Conservation (phyloP, 2,888 invertebrate genomes). For the Parasteatoda lunata region DNA sequence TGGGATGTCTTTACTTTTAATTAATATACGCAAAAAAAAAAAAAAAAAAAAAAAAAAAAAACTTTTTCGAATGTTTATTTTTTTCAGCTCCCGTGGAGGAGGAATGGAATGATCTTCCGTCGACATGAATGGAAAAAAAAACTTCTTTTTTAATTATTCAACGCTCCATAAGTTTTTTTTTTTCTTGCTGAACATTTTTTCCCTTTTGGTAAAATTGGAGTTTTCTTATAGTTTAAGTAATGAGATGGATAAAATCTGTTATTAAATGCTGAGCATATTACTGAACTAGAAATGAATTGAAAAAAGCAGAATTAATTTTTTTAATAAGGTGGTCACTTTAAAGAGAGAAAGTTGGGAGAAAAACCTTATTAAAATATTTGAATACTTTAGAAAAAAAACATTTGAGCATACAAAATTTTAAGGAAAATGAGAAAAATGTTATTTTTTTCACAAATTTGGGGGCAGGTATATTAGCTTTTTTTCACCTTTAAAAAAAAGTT, state of each 20-base stretch:
- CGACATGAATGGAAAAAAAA: slow-evolving; percentile 17
- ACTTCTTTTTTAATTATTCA: slow-evolving; percentile 62
- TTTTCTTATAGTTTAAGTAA: slow-evolving; percentile 65
- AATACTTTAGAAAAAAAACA: slow-evolving; percentile 16
- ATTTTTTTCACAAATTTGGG: not conserved
- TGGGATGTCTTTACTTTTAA: slow-evolving; percentile 67
- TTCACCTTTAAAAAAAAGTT: not conserved
- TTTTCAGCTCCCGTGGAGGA: slow-evolving; percentile 43
- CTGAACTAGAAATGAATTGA: slow-evolving; percentile 51
- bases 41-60: no score
- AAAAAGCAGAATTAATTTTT: slow-evolving; percentile 40
- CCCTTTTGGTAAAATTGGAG: slow-evolving; percentile 40
- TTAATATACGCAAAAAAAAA: slow-evolving; percentile 63
- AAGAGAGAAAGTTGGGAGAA: slow-evolving; percentile 31
- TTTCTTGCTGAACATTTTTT: not conserved
- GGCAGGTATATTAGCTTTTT: not conserved
- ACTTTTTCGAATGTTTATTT: slow-evolving; percentile 65
- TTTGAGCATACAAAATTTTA: not conserved
- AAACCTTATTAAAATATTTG: slow-evolving; percentile 55
- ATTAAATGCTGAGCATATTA: slow-evolving; percentile 64
- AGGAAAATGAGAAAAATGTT: not conserved
- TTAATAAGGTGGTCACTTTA: slow-evolving; percentile 34
- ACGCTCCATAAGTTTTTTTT: slow-evolving; percentile 34
- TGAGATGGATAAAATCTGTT: slow-evolving; percentile 63
- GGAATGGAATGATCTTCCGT: slow-evolving; percentile 46